These are phyloP conservation scores for Perca fluviatilis DNA, from an alignment of 2,113 vertebrate species.

Conservation along the genomic window DNA sequence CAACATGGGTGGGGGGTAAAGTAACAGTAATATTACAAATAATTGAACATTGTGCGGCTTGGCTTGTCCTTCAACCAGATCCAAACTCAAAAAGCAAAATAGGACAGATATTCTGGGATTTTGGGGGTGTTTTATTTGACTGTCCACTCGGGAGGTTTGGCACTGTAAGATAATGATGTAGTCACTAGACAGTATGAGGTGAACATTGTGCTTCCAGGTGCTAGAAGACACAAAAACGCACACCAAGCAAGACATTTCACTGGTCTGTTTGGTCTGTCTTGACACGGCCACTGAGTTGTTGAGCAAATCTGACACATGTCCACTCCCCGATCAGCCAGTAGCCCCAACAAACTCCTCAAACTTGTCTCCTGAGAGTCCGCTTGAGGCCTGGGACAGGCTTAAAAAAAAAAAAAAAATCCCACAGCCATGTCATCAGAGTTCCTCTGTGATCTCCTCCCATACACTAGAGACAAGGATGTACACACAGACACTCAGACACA, in stretches of 20 bases:
- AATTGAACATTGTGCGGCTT: not conserved
- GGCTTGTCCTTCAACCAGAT: constrained; percentile 1
- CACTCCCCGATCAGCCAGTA: not conserved
- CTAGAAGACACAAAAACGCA: not conserved
- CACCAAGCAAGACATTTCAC: not conserved
- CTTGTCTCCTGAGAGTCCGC: constrained; percentile 34
- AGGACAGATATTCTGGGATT: not conserved
- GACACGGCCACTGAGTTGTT: not conserved
- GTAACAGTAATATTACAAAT: not conserved
- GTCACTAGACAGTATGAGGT: not conserved
- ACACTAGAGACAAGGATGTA: constrained; percentile 2
- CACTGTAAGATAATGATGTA: not conserved
- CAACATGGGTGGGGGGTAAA: no score
- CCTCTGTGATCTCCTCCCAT: not conserved
- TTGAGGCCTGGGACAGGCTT: not conserved
- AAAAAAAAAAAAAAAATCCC: constrained; percentile 10
- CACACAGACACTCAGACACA: constrained; percentile 16
- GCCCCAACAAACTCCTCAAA: constrained; percentile 48
- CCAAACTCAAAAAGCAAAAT: not conserved
- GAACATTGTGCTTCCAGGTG: not conserved
- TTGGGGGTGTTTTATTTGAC: constrained; percentile 5
- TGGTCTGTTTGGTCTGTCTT: constrained; percentile 4
- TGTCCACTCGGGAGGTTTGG: not conserved
- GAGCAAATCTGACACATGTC: constrained; percentile 56
- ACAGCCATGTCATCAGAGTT: constrained; percentile 44